Evolutionary conservation across 2,113 vertebrate species (phyloP).

Genomic region (Microcebus tavaratra): DNA sequence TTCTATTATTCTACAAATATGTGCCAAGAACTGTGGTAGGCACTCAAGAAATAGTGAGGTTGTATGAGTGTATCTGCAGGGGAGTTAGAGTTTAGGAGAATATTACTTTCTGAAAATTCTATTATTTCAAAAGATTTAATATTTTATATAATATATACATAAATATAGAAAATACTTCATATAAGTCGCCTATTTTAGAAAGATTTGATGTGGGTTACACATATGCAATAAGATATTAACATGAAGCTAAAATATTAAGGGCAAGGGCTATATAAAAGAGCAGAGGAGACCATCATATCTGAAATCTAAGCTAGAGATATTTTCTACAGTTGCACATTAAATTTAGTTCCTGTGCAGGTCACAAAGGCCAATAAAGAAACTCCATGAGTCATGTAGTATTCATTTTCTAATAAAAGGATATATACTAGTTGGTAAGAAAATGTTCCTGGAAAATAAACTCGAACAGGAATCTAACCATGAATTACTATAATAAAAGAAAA

Average conservation of each 20-base stretch:
- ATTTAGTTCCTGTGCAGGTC: constrained; percentile 69
- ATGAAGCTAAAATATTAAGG: constrained; percentile 46
- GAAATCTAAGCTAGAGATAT: constrained; percentile 53
- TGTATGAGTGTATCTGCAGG: neutral
- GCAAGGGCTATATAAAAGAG: neutral
- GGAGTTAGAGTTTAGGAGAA: neutral
- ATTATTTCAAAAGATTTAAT: neutral
- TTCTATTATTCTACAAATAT: neutral
- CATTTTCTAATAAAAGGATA: constrained; percentile 72
- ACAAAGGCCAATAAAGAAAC: constrained; percentile 69
- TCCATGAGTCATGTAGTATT: constrained; percentile 72
- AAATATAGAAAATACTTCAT: neutral
- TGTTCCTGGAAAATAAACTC: constrained; percentile 71
- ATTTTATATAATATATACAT: neutral
- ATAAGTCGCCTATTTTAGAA: constrained; percentile 23
- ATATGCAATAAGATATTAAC: constrained; percentile 24
- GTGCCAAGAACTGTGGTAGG: neutral
- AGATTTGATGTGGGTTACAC: neutral
- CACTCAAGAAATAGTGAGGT: neutral
- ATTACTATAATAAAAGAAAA: constrained; percentile 65
- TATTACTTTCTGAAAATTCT: neutral
- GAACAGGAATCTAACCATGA: constrained; percentile 36
- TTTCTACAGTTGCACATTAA: constrained; percentile 66
- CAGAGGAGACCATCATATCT: constrained; percentile 19
- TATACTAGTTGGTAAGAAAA: constrained; percentile 54